Conservation (phyloP, 1,140 invertebrate species). For the Meloidogyne hapla region DNA sequence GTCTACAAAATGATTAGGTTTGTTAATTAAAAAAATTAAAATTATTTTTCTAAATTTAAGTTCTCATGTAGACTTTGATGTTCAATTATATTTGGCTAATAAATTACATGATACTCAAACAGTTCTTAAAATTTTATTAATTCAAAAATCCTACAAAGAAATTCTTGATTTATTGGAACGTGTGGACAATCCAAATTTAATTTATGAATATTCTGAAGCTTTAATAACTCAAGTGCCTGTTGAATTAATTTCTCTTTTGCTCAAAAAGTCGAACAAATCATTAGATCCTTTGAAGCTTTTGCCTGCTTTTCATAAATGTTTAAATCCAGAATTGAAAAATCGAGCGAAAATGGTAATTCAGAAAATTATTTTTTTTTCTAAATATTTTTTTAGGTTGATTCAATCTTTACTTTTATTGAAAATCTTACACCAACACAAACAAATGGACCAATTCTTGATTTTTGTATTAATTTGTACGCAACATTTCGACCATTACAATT, state of each 20-base stretch:
- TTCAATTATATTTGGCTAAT: constrained; percentile 41
- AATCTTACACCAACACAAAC: not conserved
- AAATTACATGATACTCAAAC: constrained; percentile 42
- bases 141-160: constrained; percentile 36
- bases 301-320: constrained; percentile 37
- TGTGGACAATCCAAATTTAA: constrained; percentile 25
- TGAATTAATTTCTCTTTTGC: constrained; percentile 30
- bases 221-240: constrained; percentile 31
- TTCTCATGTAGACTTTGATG: constrained; percentile 47
- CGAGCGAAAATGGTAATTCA: constrained; percentile 1
- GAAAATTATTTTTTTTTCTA: not conserved
- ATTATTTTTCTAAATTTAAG: not conserved
- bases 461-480: constrained; percentile 44
- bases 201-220: constrained; percentile 51
- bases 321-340: constrained; percentile 25
- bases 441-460: constrained; percentile 39
- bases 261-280: constrained; percentile 24
- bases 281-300: constrained; percentile 29
- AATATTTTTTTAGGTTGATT: constrained; percentile 32
- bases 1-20: constrained; percentile 44
- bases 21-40: not conserved
- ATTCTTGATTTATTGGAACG: constrained; percentile 32
- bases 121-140: constrained; percentile 39
- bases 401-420: constrained; percentile 37
- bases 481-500: constrained; percentile 31